Base-by-base conservation (phyloP, 1,140 invertebrate species). In the Ruditapes philippinarum region DNA sequence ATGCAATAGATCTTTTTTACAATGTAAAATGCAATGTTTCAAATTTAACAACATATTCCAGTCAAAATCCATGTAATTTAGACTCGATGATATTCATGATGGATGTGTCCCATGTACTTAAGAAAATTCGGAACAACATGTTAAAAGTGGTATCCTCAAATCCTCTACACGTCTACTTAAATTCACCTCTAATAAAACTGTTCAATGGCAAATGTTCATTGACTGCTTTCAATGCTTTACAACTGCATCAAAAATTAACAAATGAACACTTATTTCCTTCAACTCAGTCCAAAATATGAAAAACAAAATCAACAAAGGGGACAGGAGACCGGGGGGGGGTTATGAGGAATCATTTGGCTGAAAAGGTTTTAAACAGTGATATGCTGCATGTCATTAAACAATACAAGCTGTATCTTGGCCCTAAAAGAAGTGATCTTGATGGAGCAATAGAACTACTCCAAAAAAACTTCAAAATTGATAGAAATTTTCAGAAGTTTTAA, bases 271-370 rank as follows among this genome's bases (percentile, higher is more conserved):
- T 91, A 0, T 60, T 49, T 40, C 57, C 49, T 31, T 28, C 68
- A 14, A 11, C 17, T 22, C 60, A 70, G 60, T 14, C 31, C 0
- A 78, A 89, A 60, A 91, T n/a, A n/a, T n/a, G n/a, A n/a, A n/a
- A n/a, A n/a, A n/a, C n/a, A n/a, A n/a, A n/a, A n/a, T n/a, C n/a
- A n/a, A n/a, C n/a, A n/a, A n/a, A n/a, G n/a, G n/a, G n/a, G n/a
- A n/a, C n/a, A n/a, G n/a, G n/a, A n/a, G n/a, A n/a, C n/a, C n/a
- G n/a, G n/a, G n/a, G n/a, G n/a, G n/a, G n/a, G n/a, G n/a, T n/a
- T n/a, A n/a, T 91, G 90, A 17, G 90, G 0, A 91, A 91, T 62
- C 73, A 91, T 57, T 42, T 91, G 22, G 90, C 81, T 28, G 86
- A 89, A 80, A 80, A 91, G 1, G 54, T 85, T 4, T 54, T 91